Conservation (phyloP, 2,888 invertebrate genomes). For the Sarcophaga caerulescens region DNA sequence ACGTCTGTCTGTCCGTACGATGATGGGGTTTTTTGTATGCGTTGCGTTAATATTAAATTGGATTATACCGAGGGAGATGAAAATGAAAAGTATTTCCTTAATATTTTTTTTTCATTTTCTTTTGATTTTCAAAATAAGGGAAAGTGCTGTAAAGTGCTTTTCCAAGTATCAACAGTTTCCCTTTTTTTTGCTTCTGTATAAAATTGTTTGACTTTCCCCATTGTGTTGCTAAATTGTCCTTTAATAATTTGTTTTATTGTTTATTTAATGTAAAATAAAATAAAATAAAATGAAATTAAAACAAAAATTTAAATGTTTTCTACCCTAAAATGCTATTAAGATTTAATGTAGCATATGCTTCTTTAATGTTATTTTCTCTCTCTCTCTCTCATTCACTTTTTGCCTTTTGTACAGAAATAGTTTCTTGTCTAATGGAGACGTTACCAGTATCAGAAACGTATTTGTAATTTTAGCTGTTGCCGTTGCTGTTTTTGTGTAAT, state of each 20-base stretch:
- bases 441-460: background rate
- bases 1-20: background rate
- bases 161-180: constrained; percentile 55
- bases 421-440: background rate
- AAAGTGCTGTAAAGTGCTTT: constrained; percentile 44
- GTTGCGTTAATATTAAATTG: constrained; percentile 58
- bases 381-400: constrained; percentile 14
- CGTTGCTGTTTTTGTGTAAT: constrained; percentile 9
- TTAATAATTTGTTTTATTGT: constrained; percentile 64
- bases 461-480: background rate
- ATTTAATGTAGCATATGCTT: constrained; percentile 65
- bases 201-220: constrained; percentile 1
- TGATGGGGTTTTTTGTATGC: constrained; percentile 23
- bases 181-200: background rate
- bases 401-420: constrained; percentile 8
- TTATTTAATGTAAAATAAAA: constrained; percentile 45
- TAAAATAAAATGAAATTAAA: background rate
- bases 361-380: constrained; percentile 22
- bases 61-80: constrained; percentile 47
- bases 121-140: background rate
- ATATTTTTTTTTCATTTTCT: background rate
- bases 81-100: background rate
- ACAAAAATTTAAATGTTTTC: background rate
- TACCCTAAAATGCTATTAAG: constrained; percentile 50
- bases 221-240: constrained; percentile 64